Conservation (phyloP, 2,888 invertebrate species). For the Trachelus troglodyta region DNA sequence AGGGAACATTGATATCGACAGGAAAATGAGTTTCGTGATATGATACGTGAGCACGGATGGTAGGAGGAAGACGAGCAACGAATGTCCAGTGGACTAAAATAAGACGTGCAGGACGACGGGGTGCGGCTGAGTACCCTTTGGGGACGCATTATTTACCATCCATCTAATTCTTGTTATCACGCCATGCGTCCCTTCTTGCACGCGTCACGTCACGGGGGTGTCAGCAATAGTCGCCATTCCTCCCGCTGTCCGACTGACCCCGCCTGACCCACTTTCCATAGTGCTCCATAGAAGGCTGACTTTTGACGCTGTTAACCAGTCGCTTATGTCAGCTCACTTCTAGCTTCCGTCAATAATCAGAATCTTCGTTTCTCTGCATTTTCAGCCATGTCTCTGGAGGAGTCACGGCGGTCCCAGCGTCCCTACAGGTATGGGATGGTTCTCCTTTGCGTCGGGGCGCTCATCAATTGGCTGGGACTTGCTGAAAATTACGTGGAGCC, state of each 20-base stretch:
- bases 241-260: no score
- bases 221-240: no score
- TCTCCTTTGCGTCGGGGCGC: conserved; percentile 77
- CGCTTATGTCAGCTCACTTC: no score
- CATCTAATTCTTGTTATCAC: conserved; percentile 18
- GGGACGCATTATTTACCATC: conserved; percentile 15
- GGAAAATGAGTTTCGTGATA: no score
- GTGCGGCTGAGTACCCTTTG: background rate
- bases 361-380: conserved; percentile 35
- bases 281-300: no score
- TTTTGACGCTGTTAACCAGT: no score
- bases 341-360: background rate
- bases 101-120: background rate
- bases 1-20: no score
- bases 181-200: background rate
- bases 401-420: conserved; percentile 75
- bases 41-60: no score
- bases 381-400: conserved; percentile 76
- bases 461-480: conserved; percentile 80
- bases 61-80: no score
- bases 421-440: conserved; percentile 82
- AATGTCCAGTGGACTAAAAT: background rate
- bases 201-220: no score
- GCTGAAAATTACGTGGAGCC: conserved; percentile 80
- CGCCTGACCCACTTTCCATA: no score